Base-by-base conservation (phyloP, 2,888 invertebrate species). In the Hirtodrosophila trivittata region DNA sequence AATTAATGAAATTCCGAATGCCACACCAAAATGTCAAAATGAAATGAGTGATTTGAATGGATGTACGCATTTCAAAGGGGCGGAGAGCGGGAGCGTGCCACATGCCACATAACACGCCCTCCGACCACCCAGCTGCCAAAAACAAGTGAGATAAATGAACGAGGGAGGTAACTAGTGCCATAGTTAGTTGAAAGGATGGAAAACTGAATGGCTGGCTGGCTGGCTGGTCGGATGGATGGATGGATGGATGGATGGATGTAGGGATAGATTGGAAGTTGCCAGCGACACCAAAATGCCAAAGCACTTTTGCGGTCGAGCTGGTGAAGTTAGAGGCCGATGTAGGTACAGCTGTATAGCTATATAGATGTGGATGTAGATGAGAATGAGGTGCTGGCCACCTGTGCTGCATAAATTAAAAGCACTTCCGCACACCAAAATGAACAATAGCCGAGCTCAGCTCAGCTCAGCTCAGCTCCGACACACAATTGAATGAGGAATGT, bases 321-420 rank as follows among this genome's bases (percentile, higher is more conserved):
- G 13, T 43, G 7, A 25, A 35, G 14, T 50, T 21, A 10, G 38
- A 37, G 42, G 18, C 38, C 38, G 26, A 18, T 47, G 38, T 51
- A 9, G 7, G 9, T 9, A n/a, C 9, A 28, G 25, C 6, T 1
- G 28, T 9, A 28, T 9, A 9, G 28, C 45, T n/a, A 45, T 52
- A 46, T 50, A 43, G 33, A 28, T 33, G 28, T 30, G 16, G 10
- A 18, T 33, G 41, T 16, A 35, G 10, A 13, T 9, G 38, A 10
- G 16, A 6, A 3, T 12, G 25, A 43, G 51, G 37, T 18, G 47
- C 67, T 78, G 56, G 49, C 28, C 70, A 67, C 58, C 70, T 74
- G 69, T 76, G 78, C 83, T n/a, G n/a, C n/a, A 80, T 76, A 71
- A 78, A 71, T 74, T 76, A 76, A 67, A 74, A 60, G 68, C 76